Conservation (phyloP, 2,113 vertebrate species). For the Pituophis catenifer region DNA sequence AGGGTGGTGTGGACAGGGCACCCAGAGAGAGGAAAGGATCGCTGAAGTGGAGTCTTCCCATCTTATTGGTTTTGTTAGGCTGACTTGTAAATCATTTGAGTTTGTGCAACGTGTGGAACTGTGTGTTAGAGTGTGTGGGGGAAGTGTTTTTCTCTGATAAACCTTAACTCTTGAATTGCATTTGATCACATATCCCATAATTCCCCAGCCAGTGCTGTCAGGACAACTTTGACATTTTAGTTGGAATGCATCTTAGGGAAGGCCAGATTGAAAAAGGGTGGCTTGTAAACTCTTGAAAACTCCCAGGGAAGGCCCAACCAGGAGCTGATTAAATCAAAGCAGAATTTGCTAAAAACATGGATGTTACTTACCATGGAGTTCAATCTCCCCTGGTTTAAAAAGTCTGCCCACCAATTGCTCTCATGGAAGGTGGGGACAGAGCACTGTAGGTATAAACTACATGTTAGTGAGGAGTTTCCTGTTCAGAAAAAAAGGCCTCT, state of each 20-base stretch:
- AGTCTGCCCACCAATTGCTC: neutral
- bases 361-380: accelerated
- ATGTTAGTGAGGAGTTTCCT: neutral
- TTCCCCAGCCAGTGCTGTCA: neutral
- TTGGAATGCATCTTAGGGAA: neutral
- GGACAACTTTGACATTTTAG: neutral
- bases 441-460: neutral
- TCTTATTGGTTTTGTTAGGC: slow-evolving; percentile 11
- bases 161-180: neutral
- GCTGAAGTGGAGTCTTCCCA: slow-evolving; percentile 19
- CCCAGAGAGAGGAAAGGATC: neutral
- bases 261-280: neutral
- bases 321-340: neutral
- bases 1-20: neutral
- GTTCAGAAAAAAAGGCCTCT: neutral
- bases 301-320: neutral
- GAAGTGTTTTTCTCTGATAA: neutral
- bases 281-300: neutral
- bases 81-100: neutral
- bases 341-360: neutral
- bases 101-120: neutral
- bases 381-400: neutral
- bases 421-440: neutral
- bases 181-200: neutral
- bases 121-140: neutral